Base-by-base conservation (phyloP, 1,140 invertebrate genomes). In the Neodiprion fabricii region DNA sequence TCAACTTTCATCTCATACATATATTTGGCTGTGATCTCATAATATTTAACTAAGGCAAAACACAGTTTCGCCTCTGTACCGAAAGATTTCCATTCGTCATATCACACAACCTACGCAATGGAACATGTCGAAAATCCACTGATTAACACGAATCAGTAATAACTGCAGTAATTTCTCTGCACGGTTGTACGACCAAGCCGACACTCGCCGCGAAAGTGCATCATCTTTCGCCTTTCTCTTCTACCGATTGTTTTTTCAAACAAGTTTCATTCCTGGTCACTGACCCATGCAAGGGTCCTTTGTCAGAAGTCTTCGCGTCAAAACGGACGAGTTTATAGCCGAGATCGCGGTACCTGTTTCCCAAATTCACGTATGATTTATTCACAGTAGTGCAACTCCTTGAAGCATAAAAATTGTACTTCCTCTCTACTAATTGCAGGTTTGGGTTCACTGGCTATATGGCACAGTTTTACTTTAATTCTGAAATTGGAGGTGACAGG, bases 1-100 rank as follows among this genome's bases (percentile, higher is more conserved):
- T 17, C 65, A 23, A 70, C 79, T 80, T 80, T 80, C 79, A 76
- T 80, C 65, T 73, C 66, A 70, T 77, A 73, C 66, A 70, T 78
- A 75, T 77, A 79, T 80, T 76, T 23, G 68, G 66, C 72, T 77
- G 67, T 77, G 69, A 79, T 76, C 69, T 77, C 68, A 68, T 72
- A 74, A 72, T 67, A 61, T 65, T 5, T 71, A 66, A 48, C 67
- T 14, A n/a, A 68, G 7, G 1, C 1, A 68, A 68, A 23, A 11
- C 40, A 21, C 1, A 70, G 40, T 8, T 28, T 48, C 48, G 14
- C 21, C 7, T 23, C n/a, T 72, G 53, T 53, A 28, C 10, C 2
- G 23, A 48, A 21, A 67, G 12, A n/a, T 12, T 68, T 48, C 17
- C 49, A 74, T 48, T 74, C 9, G 48, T 23, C 40, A 70, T 74